These are phyloP conservation scores for Pocillopora verrucosa DNA, from an alignment of 64 coral and sea anemone genomes.

Conservation along the genomic window DNA sequence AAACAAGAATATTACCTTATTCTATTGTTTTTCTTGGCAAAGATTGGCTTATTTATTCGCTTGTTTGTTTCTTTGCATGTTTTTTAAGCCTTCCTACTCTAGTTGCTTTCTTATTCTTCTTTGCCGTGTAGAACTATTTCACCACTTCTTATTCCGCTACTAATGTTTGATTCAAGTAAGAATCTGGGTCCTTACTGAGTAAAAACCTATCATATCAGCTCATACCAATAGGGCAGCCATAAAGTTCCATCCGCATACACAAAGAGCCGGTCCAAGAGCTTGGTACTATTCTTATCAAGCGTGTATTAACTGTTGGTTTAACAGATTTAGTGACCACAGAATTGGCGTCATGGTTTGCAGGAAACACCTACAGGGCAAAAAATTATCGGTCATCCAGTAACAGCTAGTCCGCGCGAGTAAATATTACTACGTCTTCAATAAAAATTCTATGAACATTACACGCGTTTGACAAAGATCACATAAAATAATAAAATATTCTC, in stretches of 20 bases:
- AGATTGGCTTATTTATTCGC: too few relatives aligned
- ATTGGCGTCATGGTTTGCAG: constrained; percentile 45
- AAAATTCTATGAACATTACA: neutral
- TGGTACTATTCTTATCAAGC: constrained; percentile 59
- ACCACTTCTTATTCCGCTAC: too few relatives aligned
- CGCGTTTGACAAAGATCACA: too few relatives aligned
- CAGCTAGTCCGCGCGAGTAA: too few relatives aligned
- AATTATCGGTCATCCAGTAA: neutral
- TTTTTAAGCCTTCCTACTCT: too few relatives aligned
- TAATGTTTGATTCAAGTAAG: neutral
- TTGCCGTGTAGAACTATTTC: too few relatives aligned
- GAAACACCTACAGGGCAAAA: constrained; percentile 48
- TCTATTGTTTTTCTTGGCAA: too few relatives aligned
- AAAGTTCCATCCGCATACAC: constrained; percentile 72
- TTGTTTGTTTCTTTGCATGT: too few relatives aligned
- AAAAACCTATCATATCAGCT: neutral
- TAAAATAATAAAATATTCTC: too few relatives aligned
- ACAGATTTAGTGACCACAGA: constrained; percentile 34
- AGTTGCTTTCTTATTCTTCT: too few relatives aligned
- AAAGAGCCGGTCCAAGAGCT: constrained; percentile 35
- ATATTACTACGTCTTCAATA: neutral
- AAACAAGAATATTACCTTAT: neutral
- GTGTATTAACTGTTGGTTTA: constrained; percentile 10
- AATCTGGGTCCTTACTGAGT: neutral
- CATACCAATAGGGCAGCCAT: constrained; percentile 72